A percentile compares a stretch with the other conserved stretches of the same genome.
Conservation (phyloP, 2,113 vertebrate species). For the Stegastes partitus region DNA sequence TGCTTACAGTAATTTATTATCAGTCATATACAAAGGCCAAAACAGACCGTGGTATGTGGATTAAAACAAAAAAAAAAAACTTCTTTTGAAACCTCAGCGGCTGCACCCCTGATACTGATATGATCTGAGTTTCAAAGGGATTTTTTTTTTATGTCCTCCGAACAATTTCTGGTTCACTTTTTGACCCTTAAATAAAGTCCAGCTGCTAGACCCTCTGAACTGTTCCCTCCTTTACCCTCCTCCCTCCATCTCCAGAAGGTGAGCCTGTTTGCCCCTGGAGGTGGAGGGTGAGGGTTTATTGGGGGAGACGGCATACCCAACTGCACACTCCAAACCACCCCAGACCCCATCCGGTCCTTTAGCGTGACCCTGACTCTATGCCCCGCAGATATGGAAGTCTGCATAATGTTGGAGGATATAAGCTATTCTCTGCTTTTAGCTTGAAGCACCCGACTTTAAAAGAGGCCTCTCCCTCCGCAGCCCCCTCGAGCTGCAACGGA, state of each 20-base stretch:
- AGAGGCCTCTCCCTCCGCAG: conserved; percentile 37
- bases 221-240: conserved; percentile 48
- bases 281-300: conserved; percentile 49
- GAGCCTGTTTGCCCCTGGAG: conserved; percentile 64
- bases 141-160: conserved; percentile 71
- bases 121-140: conserved; percentile 80
- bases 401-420: conserved; percentile 66
- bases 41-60: conserved; percentile 12
- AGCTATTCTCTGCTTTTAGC: conserved; percentile 51
- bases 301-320: conserved; percentile 30
- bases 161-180: conserved; percentile 78
- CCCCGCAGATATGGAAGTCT: conserved; percentile 68
- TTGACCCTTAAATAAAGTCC: conserved; percentile 82
- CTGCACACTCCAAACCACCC: conserved; percentile 40
- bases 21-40: conserved; percentile 31
- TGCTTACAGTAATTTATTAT: conserved; percentile 39
- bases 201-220: conserved; percentile 79
- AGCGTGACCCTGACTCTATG: conserved; percentile 52
- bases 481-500: conserved; percentile 35
- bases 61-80: conserved; percentile 19
- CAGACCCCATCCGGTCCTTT: conserved; percentile 48
- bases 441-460: conserved; percentile 58
- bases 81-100: conserved; percentile 44
- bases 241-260: conserved; percentile 67
- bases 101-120: conserved; percentile 70